Evolutionary conservation across 1,140 invertebrate genomes (phyloP).

Genomic region (Drosophila busckii): DNA sequence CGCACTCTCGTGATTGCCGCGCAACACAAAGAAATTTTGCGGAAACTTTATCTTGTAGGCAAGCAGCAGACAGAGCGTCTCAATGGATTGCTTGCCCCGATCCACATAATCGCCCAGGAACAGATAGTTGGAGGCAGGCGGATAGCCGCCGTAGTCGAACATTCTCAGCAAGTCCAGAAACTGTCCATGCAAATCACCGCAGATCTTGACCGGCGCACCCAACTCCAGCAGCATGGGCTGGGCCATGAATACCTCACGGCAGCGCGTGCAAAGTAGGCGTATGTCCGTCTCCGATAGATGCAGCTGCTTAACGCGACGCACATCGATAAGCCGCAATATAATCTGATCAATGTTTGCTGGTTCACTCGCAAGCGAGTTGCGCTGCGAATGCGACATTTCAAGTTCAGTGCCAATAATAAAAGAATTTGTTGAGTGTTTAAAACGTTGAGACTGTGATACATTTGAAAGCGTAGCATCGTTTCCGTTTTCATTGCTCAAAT

Average conservation of each 20-base stretch:
- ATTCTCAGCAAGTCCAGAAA: slow-evolving; percentile 97
- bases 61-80: slow-evolving; percentile 93
- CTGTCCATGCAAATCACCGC: slow-evolving; percentile 98
- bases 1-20: slow-evolving; percentile 91
- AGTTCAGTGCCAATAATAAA: too few relatives aligned
- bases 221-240: slow-evolving; percentile 98
- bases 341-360: slow-evolving; percentile 33
- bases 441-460: not conserved
- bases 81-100: slow-evolving; percentile 90
- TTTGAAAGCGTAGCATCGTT: not conserved
- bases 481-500: too few relatives aligned
- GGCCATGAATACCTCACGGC: slow-evolving; percentile 97
- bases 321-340: slow-evolving; percentile 81
- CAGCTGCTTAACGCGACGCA: slow-evolving; percentile 96
- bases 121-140: slow-evolving; percentile 98
- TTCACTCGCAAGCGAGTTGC: not conserved
- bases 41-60: slow-evolving; percentile 97
- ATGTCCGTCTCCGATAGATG: slow-evolving; percentile 97
- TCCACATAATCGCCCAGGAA: slow-evolving; percentile 95
- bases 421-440: too few relatives aligned
- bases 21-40: slow-evolving; percentile 90
- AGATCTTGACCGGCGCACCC: slow-evolving; percentile 98
- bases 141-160: slow-evolving; percentile 99
- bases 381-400: not conserved
- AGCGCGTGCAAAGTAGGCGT: slow-evolving; percentile 95